Conservation (phyloP, 2,888 invertebrate genomes). For the Cryptophagus acutangulus region DNA sequence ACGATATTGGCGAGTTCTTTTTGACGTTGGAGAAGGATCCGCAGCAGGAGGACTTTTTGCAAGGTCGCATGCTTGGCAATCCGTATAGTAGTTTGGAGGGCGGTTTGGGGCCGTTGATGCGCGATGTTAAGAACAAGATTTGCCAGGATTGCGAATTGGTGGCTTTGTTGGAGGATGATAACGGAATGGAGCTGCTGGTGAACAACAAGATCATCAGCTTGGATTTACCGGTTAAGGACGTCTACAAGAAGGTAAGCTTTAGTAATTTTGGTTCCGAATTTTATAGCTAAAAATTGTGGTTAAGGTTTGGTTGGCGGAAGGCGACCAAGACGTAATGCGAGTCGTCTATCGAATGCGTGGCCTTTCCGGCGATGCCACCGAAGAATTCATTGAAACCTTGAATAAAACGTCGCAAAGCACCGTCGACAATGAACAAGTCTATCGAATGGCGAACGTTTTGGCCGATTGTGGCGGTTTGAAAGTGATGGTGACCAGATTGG, state of each 20-base stretch:
- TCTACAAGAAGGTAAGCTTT: constrained; percentile 61
- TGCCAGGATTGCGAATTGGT: constrained; percentile 97
- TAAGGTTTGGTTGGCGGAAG: constrained; percentile 86
- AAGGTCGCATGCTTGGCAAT: constrained; percentile 95
- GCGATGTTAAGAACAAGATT: constrained; percentile 98
- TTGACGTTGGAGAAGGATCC: constrained; percentile 96
- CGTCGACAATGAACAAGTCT: constrained; percentile 92
- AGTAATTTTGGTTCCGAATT: constrained; percentile 12
- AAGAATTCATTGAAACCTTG: constrained; percentile 95
- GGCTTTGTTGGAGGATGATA: constrained; percentile 96
- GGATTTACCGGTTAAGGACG: constrained; percentile 92
- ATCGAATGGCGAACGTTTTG: constrained; percentile 82
- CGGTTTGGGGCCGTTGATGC: constrained; percentile 94
- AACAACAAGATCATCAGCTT: constrained; percentile 97
- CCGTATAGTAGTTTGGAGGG: constrained; percentile 93
- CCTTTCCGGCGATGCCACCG: constrained; percentile 94
- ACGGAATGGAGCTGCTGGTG: constrained; percentile 96
- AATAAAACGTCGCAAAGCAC: constrained; percentile 79
- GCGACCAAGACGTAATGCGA: constrained; percentile 93
- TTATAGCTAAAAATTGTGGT: too few relatives aligned
- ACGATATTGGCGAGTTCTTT: constrained; percentile 94
- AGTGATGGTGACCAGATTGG: constrained; percentile 76
- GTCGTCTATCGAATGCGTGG: constrained; percentile 98
- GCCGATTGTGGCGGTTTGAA: constrained; percentile 72
- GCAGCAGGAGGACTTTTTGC: constrained; percentile 97